Evolutionary conservation across 2,113 vertebrate genomes (phyloP), one percentile per base, ranked within the genome.

Genomic region (Hoplias malabaricus): DNA sequence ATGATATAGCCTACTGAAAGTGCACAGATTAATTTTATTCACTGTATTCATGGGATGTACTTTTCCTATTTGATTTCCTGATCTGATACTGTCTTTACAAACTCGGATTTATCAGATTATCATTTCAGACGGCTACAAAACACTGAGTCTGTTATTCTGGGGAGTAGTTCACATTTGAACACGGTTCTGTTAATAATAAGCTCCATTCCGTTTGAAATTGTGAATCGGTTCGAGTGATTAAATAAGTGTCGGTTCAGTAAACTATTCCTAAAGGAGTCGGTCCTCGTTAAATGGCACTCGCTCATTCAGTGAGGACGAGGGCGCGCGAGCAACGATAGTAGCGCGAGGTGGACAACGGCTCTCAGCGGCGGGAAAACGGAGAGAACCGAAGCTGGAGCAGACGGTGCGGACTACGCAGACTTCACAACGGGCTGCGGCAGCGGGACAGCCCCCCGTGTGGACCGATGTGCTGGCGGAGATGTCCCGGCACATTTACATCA

Each of bases 401-500:
- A 83, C 87, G 82, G 78, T 83, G 50, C 86, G 87, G 63, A 91
- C 86, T 87, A 88, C 90, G 53, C 76, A 86, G 48, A 85, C 89
- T 77, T 85, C 88, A 79, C 90, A 88, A 86, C 90, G 91, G 90
- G 86, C 90, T 77, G 89, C 89, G 87, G 83, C 90, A 40, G 90
- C 89, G 78, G 67, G 75, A 69, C 90, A 91, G 87, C 79, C 91
- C 5, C 90, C 88, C 40, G 84, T 91, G 74, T 93, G 92, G 92
- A 92, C 92, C 75, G 91, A 93, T 91, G 93, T 92, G 38, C 87
- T 92, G 88, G 90, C 91, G 25, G 90, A 94, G 81, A 96, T 96
- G 95, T 95, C 95, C 77, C 92, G 92, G 73, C 93, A 93, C 83
- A 93, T 95, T 80, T 93, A 92, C 90, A 93, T 93, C 77, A 91